These are phyloP conservation scores for Bothrops jararaca DNA, from an alignment of 2,113 vertebrate genomes.

Conservation along the genomic window DNA sequence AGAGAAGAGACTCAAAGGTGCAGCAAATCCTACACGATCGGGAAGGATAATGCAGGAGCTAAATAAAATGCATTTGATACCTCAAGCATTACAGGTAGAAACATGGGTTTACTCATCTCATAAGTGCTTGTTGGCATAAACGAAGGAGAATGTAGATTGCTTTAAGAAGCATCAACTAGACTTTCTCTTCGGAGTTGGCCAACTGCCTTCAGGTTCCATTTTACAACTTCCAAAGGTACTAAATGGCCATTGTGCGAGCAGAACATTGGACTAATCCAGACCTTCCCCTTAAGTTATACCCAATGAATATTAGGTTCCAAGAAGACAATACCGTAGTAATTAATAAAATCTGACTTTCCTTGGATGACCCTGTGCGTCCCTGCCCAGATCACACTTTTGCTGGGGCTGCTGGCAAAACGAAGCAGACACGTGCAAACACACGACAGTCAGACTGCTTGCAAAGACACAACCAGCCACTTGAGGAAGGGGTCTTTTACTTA, in stretches of 20 bases:
- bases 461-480: too few relatives aligned
- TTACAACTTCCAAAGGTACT: not conserved
- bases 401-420: too few relatives aligned
- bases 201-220: not conserved
- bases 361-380: too few relatives aligned
- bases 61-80: not conserved
- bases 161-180: not conserved
- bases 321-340: too few relatives aligned
- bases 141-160: not conserved
- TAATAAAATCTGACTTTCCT: too few relatives aligned
- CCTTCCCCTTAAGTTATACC: too few relatives aligned
- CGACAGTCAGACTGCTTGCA: too few relatives aligned
- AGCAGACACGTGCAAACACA: too few relatives aligned
- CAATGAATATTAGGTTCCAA: too few relatives aligned
- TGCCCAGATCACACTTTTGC: too few relatives aligned
- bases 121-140: not conserved
- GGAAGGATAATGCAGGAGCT: not conserved
- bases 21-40: not conserved
- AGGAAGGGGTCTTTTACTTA: too few relatives aligned
- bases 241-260: not conserved
- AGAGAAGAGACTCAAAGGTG: not conserved
- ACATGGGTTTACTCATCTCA: not conserved
- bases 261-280: not conserved
- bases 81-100: not conserved
- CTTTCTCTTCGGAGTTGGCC: not conserved